Percentiles rank a stretch among this genome's conserved stretches.
Conservation (phyloP, 2,888 invertebrate genomes). For the Mimas tiliae region DNA sequence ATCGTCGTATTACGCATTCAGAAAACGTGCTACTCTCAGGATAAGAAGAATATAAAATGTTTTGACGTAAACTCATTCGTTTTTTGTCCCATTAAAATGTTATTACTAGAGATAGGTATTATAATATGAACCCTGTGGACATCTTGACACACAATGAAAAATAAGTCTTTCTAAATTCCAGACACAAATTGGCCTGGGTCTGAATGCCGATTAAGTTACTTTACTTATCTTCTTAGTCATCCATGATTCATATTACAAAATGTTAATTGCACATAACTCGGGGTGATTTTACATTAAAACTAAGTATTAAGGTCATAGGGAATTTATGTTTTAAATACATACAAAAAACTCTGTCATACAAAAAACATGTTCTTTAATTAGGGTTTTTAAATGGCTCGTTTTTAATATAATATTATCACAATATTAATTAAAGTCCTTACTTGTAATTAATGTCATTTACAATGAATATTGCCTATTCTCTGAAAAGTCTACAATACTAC, state of each 20-base stretch:
- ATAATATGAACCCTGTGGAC: not conserved
- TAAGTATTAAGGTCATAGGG: not conserved
- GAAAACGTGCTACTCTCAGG: constrained; percentile 1
- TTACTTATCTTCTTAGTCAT: constrained; percentile 1
- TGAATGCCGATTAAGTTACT: not conserved
- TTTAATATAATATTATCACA: too few species aligned
- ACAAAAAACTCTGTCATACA: not conserved
- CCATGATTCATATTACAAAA: not conserved
- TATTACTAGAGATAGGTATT: not conserved
- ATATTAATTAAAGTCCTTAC: too few species aligned
- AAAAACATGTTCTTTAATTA: too few species aligned
- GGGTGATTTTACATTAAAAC: not conserved
- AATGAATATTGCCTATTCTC: too few species aligned
- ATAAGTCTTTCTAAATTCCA: not conserved
- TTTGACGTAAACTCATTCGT: not conserved
- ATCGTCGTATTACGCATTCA: constrained; percentile 3
- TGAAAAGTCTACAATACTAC: not conserved
- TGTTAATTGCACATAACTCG: not conserved
- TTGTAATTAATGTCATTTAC: too few species aligned
- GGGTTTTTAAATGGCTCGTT: too few species aligned
- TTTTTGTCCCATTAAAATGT: not conserved
- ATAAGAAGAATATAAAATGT: not conserved
- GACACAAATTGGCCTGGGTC: too few species aligned
- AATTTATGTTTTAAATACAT: not conserved
- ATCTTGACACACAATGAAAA: too few species aligned